Conservation (phyloP, 2,888 invertebrate genomes). For the Tipula vernalis region DNA sequence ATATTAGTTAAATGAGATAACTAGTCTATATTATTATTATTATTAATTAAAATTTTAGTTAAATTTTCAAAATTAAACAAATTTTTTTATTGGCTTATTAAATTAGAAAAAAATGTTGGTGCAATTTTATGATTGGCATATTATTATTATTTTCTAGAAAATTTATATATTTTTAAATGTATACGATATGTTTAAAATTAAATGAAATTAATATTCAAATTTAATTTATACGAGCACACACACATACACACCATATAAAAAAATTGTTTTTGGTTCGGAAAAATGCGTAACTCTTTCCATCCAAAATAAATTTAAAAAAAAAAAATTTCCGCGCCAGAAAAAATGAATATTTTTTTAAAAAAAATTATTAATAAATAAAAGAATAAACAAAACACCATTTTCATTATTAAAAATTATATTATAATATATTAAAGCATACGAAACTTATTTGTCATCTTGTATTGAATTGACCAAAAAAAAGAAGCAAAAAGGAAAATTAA, state of each 20-base stretch:
- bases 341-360: neutral
- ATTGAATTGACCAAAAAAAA: neutral
- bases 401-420: neutral
- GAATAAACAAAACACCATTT: constrained; percentile 4
- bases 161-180: neutral
- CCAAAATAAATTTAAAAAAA: neutral
- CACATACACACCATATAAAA: neutral
- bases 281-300: neutral
- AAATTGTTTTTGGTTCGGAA: neutral
- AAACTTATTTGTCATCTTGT: neutral
- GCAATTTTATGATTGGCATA: neutral
- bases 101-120: neutral
- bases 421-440: neutral
- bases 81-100: neutral
- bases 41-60: neutral
- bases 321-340: neutral
- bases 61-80: neutral
- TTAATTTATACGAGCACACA: neutral
- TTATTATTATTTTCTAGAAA: neutral
- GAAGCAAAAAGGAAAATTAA: neutral
- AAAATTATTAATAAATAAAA: neutral
- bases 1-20: neutral
- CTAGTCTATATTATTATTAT: neutral
- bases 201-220: neutral
- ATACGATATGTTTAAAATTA: neutral